Evolutionary conservation across 2,113 vertebrate species (phyloP).

Genomic region (Hypomesus transpacificus): DNA sequence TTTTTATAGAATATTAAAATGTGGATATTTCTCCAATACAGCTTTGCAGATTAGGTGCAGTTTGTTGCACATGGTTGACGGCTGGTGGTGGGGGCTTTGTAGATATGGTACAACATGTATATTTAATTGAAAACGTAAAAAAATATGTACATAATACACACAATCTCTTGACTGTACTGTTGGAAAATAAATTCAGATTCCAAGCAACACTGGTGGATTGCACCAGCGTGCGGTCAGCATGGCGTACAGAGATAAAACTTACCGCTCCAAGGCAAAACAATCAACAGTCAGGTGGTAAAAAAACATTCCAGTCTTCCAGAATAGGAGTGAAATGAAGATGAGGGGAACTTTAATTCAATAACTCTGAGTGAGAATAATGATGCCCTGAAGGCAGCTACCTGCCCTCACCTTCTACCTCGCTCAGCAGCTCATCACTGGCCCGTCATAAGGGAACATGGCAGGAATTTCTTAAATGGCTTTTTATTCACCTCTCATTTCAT

Average conservation of each 20-base stretch:
- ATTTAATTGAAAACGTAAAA: not conserved
- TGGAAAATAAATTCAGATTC: not conserved
- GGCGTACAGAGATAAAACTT: not conserved
- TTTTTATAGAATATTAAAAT: too few relatives aligned
- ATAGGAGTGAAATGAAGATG: conserved; percentile 30
- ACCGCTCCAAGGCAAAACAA: conserved; percentile 3
- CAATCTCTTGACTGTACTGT: not conserved
- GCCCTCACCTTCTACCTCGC: conserved; percentile 23
- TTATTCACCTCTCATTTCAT: conserved; percentile 41
- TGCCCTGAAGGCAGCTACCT: conserved; percentile 28
- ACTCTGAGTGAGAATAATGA: conserved; percentile 33
- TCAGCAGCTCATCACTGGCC: conserved; percentile 40
- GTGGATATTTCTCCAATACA: not conserved
- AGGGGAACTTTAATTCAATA: conserved; percentile 31
- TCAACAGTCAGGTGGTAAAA: conserved; percentile 19
- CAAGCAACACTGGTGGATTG: not conserved
- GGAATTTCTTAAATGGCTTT: conserved; percentile 39
- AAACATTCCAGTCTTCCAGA: conserved; percentile 17
- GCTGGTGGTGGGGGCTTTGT: not conserved
- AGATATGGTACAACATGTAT: not conserved
- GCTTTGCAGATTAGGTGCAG: not conserved
- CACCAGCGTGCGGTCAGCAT: not conserved
- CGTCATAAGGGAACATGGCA: conserved; percentile 38
- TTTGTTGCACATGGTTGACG: not conserved
- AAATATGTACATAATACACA: not conserved